Evolutionary conservation across 2,797 vertebrate species (phyloP).

Genomic region (Sebastes cheni): DNA sequence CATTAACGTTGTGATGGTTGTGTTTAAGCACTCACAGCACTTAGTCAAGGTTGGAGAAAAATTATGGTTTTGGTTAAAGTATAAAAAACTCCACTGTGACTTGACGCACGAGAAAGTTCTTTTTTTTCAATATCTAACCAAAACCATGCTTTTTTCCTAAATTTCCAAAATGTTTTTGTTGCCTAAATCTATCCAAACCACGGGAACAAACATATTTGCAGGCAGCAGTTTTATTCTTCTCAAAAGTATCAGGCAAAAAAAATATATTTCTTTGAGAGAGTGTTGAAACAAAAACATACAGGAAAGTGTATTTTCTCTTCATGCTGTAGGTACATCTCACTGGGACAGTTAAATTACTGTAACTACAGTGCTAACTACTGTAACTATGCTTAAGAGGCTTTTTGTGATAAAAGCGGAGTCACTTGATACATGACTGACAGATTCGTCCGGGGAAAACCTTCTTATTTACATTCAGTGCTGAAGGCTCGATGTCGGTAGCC

Average conservation of each 20-base stretch:
- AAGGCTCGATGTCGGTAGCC: slow-evolving; percentile 65
- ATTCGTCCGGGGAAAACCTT: slow-evolving; percentile 51
- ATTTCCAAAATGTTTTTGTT: not conserved
- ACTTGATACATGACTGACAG: slow-evolving; percentile 63
- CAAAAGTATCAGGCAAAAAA: not conserved
- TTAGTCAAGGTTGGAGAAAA: not conserved
- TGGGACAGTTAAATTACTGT: slow-evolving; percentile 48
- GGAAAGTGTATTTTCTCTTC: slow-evolving; percentile 33
- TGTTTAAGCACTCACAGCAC: not conserved
- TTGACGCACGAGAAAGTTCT: not conserved
- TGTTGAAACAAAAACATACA: slow-evolving; percentile 21
- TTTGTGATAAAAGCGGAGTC: slow-evolving; percentile 53
- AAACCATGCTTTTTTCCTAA: not conserved
- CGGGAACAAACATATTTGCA: not conserved
- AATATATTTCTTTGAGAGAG: slow-evolving; percentile 22
- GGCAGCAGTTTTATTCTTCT: not conserved
- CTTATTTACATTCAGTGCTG: slow-evolving; percentile 68
- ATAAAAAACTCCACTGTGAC: not conserved
- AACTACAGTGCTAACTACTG: slow-evolving; percentile 33
- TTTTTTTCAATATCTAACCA: not conserved
- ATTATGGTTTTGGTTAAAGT: not conserved
- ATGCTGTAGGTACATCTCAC: not conserved
- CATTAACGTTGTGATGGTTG: not conserved
- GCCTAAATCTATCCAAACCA: not conserved
- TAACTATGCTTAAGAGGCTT: slow-evolving; percentile 20